Evolutionary conservation across 2,888 invertebrate species (phyloP), one percentile per base, ranked within the genome.

Genomic region (Craniophora ligustri): DNA sequence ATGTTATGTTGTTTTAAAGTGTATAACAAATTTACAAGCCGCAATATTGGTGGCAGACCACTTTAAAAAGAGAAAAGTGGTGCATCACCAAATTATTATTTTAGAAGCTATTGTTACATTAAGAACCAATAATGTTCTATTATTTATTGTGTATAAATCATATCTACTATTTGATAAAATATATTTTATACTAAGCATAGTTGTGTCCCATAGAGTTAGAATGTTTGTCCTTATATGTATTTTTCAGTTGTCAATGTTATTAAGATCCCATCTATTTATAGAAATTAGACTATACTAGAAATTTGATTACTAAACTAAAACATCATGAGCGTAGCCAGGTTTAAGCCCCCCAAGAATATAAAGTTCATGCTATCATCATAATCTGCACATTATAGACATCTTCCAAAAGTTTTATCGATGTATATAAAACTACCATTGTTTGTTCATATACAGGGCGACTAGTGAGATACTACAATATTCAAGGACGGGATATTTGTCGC

Each of bases 271-370:
- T 11, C 5, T 39, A 60, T 19, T 6, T 28, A 11, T 28, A 47
- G 38, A n/a, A n/a, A n/a, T 26, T 21, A 14, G 11, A 1, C n/a
- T n/a, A n/a, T n/a, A 13, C 4, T 42, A 39, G 35, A 32, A 58
- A 16, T 38, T 21, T 10, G 23, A 23, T 2, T 23, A 23, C 10
- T 23, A 10, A 23, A 38, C 15, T 44, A 30, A 26, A 36, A 30
- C 10, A 11, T 11, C 1, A 19, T 38, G 34, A 13, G 28, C 31
- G 47, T 32, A 48, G 35, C 55, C 44, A 31, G 18, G 40, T 41
- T 59, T 4, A 38, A 11, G 31, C 15, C 5, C 31, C 5, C 7
- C n/a, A 30, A n/a, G 7, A 16, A 8, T 5, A 1, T 2, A 26
- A 10, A 14, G 0, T n/a, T n/a, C n/a, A n/a, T n/a, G n/a, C n/a